Evolutionary conservation across 92 coral and sea anemone species (phyloP).

Genomic region (Epizoanthus stellaris): DNA sequence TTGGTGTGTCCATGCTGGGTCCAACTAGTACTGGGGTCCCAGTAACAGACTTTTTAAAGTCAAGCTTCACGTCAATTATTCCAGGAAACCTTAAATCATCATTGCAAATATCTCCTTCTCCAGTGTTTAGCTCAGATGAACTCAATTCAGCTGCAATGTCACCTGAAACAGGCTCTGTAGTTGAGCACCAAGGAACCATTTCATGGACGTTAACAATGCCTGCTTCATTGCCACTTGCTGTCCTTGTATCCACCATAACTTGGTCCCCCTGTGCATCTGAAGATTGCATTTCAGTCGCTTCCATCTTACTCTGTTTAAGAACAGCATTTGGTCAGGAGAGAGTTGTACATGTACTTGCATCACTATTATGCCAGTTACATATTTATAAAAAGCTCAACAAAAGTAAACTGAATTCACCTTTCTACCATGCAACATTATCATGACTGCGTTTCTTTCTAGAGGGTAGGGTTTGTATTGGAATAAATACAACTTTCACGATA

Average conservation of each 20-base stretch:
- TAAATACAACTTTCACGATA: too few species aligned
- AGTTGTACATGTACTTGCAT: too few species aligned
- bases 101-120: neutral
- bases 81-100: too few species aligned
- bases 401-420: too few species aligned
- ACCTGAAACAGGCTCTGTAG: neutral
- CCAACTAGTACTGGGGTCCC: neutral
- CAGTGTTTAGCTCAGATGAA: neutral
- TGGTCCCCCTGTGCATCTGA: neutral
- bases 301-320: conserved; percentile 20
- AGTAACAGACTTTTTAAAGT: neutral
- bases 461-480: too few species aligned
- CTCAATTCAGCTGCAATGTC: neutral
- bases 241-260: neutral
- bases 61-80: neutral
- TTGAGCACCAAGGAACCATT: neutral
- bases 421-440: too few species aligned
- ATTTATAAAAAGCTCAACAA: too few species aligned
- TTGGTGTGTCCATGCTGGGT: neutral
- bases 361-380: too few species aligned
- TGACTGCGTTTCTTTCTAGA: too few species aligned
- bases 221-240: neutral
- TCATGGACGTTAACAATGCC: neutral
- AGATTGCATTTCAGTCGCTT: neutral
- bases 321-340: too few species aligned